Percentiles rank a stretch among this genome's conserved stretches.
Conservation (phyloP, 2,888 invertebrate species). For the Nasonovia ribisnigri region DNA sequence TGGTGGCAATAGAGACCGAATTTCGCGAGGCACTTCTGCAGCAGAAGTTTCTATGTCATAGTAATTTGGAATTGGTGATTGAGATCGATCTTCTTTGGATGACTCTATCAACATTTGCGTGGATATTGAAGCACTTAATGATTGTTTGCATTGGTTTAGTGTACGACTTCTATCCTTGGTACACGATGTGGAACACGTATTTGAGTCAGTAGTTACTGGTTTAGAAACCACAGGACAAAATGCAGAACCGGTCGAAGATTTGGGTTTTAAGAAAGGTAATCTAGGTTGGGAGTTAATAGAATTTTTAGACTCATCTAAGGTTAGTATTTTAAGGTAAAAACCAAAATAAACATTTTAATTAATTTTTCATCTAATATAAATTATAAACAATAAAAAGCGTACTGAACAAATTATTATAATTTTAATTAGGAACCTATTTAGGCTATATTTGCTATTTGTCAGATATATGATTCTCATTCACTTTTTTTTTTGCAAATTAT, state of each 20-base stretch:
- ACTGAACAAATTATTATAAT: neutral
- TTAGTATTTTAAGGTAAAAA: constrained; percentile 62
- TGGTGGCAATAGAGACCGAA: constrained; percentile 67
- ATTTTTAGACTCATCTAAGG: constrained; percentile 52
- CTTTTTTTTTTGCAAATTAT: neutral
- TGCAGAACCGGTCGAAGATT: constrained; percentile 65
- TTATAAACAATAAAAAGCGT: neutral
- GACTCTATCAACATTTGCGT: constrained; percentile 51
- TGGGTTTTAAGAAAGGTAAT: constrained; percentile 65
- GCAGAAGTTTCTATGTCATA: neutral
- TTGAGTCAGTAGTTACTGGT: neutral
- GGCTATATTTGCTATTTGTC: neutral
- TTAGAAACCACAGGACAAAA: constrained; percentile 61
- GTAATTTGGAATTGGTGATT: constrained; percentile 55
- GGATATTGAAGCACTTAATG: constrained; percentile 33
- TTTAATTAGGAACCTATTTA: neutral
- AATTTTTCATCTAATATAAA: constrained; percentile 22
- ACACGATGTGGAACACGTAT: constrained; percentile 68
- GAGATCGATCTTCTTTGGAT: neutral
- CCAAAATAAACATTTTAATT: constrained; percentile 37
- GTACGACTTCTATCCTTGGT: constrained; percentile 67
- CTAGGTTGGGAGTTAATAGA: constrained; percentile 56
- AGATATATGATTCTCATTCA: neutral
- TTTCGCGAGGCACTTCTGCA: constrained; percentile 66
- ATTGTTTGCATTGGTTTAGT: constrained; percentile 58